These are phyloP conservation scores for Calidris pygmaea DNA, from an alignment of 2,113 vertebrate genomes.

Conservation along the genomic window DNA sequence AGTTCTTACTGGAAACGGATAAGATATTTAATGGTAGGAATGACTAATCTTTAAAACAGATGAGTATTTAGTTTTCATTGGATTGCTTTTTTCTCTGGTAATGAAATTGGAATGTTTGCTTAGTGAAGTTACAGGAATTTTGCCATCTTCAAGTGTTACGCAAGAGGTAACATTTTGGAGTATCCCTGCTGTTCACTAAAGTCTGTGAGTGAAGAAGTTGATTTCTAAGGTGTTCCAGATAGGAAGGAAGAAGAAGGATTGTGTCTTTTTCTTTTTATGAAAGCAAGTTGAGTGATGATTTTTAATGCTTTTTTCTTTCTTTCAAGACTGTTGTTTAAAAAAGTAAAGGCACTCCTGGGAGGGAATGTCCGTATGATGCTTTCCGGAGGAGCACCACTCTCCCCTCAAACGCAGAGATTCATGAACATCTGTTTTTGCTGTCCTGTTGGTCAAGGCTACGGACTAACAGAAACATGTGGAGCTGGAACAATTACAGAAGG, in stretches of 20 bases:
- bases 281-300: not conserved
- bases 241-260: not conserved
- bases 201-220: not conserved
- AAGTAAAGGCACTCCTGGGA: conserved; percentile 89
- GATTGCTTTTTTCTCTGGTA: not conserved
- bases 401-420: conserved; percentile 90
- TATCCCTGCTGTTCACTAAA: not conserved
- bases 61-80: not conserved
- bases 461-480: conserved; percentile 94
- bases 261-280: not conserved
- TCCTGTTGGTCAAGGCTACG: conserved; percentile 93
- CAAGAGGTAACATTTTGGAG: not conserved
- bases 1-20: not conserved
- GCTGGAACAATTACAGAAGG: conserved; percentile 96
- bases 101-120: not conserved
- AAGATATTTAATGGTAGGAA: not conserved
- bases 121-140: not conserved
- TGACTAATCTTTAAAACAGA: not conserved
- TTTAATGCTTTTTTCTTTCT: not conserved
- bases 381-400: conserved; percentile 92
- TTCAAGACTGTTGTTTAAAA: conserved; percentile 87
- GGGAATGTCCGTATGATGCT: conserved; percentile 93
- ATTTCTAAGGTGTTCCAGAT: not conserved
- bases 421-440: conserved; percentile 99
- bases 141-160: not conserved